Evolutionary conservation across 2,888 invertebrate species (phyloP).

Genomic region (Palloptera scutellata): DNA sequence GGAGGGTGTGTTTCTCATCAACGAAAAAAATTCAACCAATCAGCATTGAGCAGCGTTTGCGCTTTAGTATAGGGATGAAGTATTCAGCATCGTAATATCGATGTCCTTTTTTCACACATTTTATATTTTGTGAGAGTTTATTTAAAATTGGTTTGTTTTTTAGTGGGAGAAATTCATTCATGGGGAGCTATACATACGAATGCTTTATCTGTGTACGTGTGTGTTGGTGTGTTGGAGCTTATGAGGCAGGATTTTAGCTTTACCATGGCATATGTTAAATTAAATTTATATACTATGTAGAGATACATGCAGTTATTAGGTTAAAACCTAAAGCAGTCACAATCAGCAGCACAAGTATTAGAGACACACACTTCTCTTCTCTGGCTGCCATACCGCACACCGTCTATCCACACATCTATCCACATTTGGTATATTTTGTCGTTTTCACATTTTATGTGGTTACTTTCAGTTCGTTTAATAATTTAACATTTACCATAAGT

Average conservation of each 20-base stretch:
- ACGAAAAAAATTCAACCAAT: conserved; percentile 24
- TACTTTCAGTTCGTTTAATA: conserved; percentile 52
- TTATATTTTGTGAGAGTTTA: background rate
- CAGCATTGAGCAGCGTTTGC: conserved; percentile 11
- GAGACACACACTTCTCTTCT: background rate
- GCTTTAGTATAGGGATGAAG: background rate
- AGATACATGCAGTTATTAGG: conserved; percentile 21
- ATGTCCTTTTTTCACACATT: conserved; percentile 16
- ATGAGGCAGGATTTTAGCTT: background rate
- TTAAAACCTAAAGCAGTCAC: conserved; percentile 17
- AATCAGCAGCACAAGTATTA: background rate
- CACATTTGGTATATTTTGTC: conserved; percentile 38
- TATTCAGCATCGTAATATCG: background rate
- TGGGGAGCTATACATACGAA: background rate
- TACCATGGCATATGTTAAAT: background rate
- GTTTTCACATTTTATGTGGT: conserved; percentile 55
- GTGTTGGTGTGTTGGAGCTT: background rate
- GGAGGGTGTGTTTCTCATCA: conserved; percentile 7
- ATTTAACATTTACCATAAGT: conserved; percentile 40
- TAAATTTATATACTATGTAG: background rate
- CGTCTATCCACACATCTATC: too few relatives aligned
- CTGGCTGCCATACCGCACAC: background rate
- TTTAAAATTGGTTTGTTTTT: background rate
- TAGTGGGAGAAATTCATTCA: background rate
- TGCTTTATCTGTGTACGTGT: background rate